phyloP scores from a whole-genome alignment of 2,888 invertebrate species.

The Alitta virens region DNA sequence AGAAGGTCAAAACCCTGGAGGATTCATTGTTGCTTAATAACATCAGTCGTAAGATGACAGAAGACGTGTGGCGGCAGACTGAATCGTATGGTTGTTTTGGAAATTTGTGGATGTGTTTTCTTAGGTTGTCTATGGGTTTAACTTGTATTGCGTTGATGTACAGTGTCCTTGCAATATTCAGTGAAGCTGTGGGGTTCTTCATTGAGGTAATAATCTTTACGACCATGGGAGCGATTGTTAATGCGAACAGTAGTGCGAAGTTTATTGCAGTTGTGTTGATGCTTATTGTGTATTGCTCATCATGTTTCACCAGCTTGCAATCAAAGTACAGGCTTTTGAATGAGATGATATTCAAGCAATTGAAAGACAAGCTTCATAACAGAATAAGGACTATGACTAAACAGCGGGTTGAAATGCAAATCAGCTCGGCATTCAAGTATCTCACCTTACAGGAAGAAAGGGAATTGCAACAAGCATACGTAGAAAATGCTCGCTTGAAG shows the following conservation, averaged over 20 bases:
- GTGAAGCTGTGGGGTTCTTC: slow-evolving; percentile 44
- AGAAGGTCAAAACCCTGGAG: neutral
- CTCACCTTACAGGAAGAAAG: slow-evolving; percentile 20
- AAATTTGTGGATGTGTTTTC: too few species aligned
- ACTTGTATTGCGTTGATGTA: slow-evolving; percentile 14
- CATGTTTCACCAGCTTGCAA: slow-evolving; percentile 49
- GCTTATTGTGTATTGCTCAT: slow-evolving; percentile 48
- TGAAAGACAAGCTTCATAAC: slow-evolving; percentile 42
- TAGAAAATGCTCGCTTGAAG: neutral
- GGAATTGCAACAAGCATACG: neutral
- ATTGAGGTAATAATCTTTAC: slow-evolving; percentile 48
- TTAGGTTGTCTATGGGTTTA: slow-evolving; percentile 17
- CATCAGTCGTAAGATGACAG: neutral
- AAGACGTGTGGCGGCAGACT: neutral
- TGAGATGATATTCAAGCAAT: slow-evolving; percentile 43
- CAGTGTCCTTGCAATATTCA: slow-evolving; percentile 37
- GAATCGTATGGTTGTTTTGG: neutral
- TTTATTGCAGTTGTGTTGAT: slow-evolving; percentile 50
- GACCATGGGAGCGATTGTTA: slow-evolving; percentile 53
- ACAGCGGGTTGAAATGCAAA: slow-evolving; percentile 42
- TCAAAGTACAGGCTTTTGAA: slow-evolving; percentile 48
- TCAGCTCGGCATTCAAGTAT: slow-evolving; percentile 47
- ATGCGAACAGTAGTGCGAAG: slow-evolving; percentile 44
- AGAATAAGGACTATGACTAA: slow-evolving; percentile 43
- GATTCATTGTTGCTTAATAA: neutral